Evolutionary conservation across 2,888 invertebrate genomes (phyloP).

Genomic region (Phyllotreta striolata): DNA sequence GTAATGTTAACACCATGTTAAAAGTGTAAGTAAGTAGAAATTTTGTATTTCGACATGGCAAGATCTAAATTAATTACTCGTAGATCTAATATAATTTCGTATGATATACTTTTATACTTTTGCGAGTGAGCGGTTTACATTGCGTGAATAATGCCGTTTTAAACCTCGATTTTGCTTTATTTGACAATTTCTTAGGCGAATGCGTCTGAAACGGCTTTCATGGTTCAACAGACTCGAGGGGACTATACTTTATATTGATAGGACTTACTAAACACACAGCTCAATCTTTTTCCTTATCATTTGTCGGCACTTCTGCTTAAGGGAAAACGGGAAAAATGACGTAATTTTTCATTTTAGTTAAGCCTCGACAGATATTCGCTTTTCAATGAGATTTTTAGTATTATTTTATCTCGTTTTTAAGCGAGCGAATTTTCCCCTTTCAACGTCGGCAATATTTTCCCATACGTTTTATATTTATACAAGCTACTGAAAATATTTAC

Average conservation of each 20-base stretch:
- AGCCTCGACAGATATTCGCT: conserved; percentile 10
- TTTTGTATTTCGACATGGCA: too few species aligned
- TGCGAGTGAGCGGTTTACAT: not conserved
- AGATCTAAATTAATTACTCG: too few species aligned
- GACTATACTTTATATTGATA: conserved; percentile 31
- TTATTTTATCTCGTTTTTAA: conserved; percentile 3
- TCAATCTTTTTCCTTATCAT: conserved; percentile 36
- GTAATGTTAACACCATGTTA: too few species aligned
- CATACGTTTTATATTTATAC: too few species aligned
- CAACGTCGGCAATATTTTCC: too few species aligned
- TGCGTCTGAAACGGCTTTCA: conserved; percentile 24
- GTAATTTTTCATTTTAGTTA: conserved; percentile 32
- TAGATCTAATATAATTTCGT: too few species aligned
- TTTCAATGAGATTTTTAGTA: conserved; percentile 9
- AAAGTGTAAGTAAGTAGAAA: too few species aligned
- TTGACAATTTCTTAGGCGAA: conserved; percentile 29
- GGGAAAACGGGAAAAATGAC: conserved; percentile 23
- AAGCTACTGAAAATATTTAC: too few species aligned
- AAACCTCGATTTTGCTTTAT: conserved; percentile 26
- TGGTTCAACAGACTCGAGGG: conserved; percentile 23
- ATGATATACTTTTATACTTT: too few species aligned
- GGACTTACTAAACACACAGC: conserved; percentile 33
- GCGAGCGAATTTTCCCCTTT: too few species aligned
- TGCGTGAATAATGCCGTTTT: conserved; percentile 8
- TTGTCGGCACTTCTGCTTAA: conserved; percentile 34